Conservation (phyloP, 2,888 invertebrate genomes). For the Catocala nupta region DNA sequence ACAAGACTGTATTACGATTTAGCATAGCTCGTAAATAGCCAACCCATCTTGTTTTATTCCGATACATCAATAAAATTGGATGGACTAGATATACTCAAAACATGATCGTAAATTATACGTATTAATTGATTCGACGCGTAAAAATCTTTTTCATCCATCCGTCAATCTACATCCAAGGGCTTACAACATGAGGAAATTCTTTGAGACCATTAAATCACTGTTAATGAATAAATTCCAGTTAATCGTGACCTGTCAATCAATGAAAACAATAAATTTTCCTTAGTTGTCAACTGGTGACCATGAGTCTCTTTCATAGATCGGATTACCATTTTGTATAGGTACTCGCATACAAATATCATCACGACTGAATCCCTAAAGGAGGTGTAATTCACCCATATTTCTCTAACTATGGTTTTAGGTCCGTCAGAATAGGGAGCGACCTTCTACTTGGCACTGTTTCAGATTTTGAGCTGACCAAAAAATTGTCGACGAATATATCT, state of each 20-base stretch:
- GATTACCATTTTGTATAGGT: background rate
- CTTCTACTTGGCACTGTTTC: no score
- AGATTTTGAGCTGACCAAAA: no score
- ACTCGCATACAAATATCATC: slow-evolving; percentile 1
- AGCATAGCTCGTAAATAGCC: slow-evolving; percentile 21
- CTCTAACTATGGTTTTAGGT: no score
- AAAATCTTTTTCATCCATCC: slow-evolving; percentile 7
- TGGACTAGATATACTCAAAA: slow-evolving; percentile 26
- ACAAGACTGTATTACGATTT: slow-evolving; percentile 9
- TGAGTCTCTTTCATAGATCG: slow-evolving; percentile 10
- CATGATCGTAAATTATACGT: slow-evolving; percentile 38
- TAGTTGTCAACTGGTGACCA: slow-evolving; percentile 8
- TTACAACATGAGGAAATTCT: background rate
- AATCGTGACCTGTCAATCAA: slow-evolving; percentile 17
- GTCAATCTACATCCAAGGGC: background rate
- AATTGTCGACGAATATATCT: no score
- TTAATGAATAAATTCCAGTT: slow-evolving; percentile 6
- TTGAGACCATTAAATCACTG: background rate
- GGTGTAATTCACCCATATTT: no score
- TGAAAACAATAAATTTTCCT: slow-evolving; percentile 7
- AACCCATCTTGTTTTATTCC: slow-evolving; percentile 35
- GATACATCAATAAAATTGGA: slow-evolving; percentile 38
- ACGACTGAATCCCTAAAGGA: background rate
- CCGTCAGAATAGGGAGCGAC: no score
- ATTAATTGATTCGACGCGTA: slow-evolving; percentile 30